Evolutionary conservation across 1,140 invertebrate genomes (phyloP).

Genomic region (Goniozus legneri): DNA sequence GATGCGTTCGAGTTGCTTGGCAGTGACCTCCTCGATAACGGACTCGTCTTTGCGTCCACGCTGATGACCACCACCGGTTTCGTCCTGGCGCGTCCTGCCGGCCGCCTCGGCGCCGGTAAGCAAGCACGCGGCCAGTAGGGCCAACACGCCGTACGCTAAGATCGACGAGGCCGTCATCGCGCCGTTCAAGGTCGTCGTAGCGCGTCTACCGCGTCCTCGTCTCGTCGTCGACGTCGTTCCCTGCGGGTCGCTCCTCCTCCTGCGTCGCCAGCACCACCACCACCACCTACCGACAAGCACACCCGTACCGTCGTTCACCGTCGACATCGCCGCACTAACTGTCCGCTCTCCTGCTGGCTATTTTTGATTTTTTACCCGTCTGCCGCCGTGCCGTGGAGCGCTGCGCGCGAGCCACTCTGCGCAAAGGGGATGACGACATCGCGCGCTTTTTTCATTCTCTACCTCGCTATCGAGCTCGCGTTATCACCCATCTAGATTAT

Average conservation of each 20-base stretch:
- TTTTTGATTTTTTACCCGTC: conserved; percentile 37
- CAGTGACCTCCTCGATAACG: conserved; percentile 87
- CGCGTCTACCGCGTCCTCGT: conserved; percentile 4
- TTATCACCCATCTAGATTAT: too few relatives aligned
- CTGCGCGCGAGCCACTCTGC: too few relatives aligned
- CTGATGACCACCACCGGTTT: conserved; percentile 24
- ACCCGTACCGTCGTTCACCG: conserved; percentile 49
- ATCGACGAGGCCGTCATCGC: conserved; percentile 6
- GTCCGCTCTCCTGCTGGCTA: conserved; percentile 27
- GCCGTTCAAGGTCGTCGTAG: conserved; percentile 17
- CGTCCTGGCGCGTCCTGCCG: conserved; percentile 22
- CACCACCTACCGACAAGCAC: conserved; percentile 25
- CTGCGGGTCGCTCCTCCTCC: conserved; percentile 24
- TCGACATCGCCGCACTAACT: conserved; percentile 56
- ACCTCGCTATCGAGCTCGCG: too few relatives aligned
- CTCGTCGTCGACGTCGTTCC: neutral
- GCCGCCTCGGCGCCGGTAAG: conserved; percentile 23
- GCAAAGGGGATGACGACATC: too few relatives aligned
- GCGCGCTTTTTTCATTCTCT: too few relatives aligned
- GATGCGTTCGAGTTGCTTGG: conserved; percentile 84
- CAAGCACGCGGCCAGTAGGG: conserved; percentile 16
- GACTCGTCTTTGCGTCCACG: conserved; percentile 62
- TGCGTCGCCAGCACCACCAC: conserved; percentile 31
- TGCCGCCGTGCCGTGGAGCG: too few relatives aligned
- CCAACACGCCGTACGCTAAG: conserved; percentile 12